Evolutionary conservation across 2,113 vertebrate genomes (phyloP).

Genomic region (Bos javanicus): DNA sequence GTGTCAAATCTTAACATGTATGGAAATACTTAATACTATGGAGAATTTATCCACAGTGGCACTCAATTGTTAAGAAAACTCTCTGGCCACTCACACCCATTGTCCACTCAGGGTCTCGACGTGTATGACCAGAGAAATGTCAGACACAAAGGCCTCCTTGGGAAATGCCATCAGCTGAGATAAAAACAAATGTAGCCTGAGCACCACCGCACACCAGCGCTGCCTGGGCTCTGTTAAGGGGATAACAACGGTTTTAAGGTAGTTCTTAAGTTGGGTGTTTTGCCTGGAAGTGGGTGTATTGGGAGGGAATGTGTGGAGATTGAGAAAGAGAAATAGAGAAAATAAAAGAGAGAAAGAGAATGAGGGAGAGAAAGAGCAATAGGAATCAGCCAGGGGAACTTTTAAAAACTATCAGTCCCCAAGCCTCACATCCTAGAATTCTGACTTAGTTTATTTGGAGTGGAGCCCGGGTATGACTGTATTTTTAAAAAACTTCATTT

Average conservation of each 20-base stretch:
- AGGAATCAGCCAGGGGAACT: background rate
- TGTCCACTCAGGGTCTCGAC: background rate
- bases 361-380: background rate
- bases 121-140: background rate
- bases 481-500: background rate
- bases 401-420: background rate
- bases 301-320: background rate
- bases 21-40: background rate
- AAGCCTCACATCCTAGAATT: background rate
- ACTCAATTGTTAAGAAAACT: background rate
- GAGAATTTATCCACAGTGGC: background rate
- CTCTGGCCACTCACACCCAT: no score
- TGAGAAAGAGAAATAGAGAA: background rate
- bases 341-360: background rate
- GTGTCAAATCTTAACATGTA: background rate
- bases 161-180: background rate
- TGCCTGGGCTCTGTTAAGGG: background rate
- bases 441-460: constrained; percentile 9
- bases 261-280: background rate
- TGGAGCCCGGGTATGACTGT: background rate
- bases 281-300: background rate
- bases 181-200: background rate
- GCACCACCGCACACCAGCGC: rapidly evolving
- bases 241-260: background rate
- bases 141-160: background rate